Percentiles rank a stretch among this genome's conserved stretches.
Evolutionary conservation across 2,888 invertebrate genomes (phyloP).

Genomic region (Sclerodermus sp.): DNA sequence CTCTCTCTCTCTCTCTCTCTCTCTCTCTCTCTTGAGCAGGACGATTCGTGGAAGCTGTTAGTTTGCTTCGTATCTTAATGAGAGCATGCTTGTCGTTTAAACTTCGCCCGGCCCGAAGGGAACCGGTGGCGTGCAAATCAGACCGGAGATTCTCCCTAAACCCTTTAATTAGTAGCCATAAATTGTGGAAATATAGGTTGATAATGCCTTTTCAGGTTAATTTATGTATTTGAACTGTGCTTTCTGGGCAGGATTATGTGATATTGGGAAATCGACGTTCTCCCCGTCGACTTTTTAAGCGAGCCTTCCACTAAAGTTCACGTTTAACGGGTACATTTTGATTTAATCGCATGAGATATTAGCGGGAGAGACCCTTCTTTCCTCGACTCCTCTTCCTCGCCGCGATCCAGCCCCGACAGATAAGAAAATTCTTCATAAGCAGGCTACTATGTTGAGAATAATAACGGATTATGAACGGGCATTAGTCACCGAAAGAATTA

Average conservation of each 20-base stretch:
- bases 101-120: constrained; percentile 32
- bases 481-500: constrained; percentile 9
- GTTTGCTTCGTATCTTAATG: constrained; percentile 39
- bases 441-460: no score
- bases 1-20: no score
- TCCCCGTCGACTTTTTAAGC: no score
- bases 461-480: no score
- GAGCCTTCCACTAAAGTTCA: no score
- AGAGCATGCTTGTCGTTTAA: constrained; percentile 37
- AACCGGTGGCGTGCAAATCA: constrained; percentile 37
- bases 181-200: constrained; percentile 45
- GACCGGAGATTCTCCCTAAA: constrained; percentile 45
- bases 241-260: constrained; percentile 11
- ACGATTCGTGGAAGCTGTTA: constrained; percentile 27
- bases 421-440: no score
- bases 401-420: no score
- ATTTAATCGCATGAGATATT: no score
- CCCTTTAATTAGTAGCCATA: constrained; percentile 48
- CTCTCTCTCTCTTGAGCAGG: no score
- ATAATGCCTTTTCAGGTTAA: constrained; percentile 40
- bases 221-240: constrained; percentile 29
- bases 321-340: no score
- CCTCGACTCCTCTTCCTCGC: no score
- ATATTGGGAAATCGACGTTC: constrained; percentile 1
- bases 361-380: no score